Base-by-base conservation (phyloP, 2,888 invertebrate genomes). In the Macrostomum cliftonense region DNA sequence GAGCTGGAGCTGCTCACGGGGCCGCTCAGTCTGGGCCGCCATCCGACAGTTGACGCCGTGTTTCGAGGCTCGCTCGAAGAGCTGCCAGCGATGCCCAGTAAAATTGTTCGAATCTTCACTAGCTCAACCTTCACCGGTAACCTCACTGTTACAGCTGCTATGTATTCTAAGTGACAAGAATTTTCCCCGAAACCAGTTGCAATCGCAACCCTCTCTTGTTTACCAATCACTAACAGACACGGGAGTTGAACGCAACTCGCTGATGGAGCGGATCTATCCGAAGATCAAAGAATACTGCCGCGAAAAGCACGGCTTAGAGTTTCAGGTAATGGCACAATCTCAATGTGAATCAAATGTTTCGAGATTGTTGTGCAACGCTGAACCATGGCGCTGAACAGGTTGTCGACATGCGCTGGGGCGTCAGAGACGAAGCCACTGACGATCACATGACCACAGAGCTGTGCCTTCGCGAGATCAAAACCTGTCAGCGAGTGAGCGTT, bases 401-500 rank as follows among this genome's bases (percentile, higher is more conserved):
- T 2, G 93, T 93, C 28, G 93, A 93, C 71, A 93, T 93, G 93
- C 76, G 93, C 62, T 93, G 93, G 93, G 93, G 93, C 5, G 91
- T 93, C 0, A 75, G 93, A 61, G 93, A 95, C 63, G 93, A 93
- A 71, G 91, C 93, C 0, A 95, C 93, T 0, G 93, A 95, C 63
- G 95, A 95, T 78, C 95, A 95, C 74, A 91, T 91, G 91, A 95
- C 93, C 17, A 93, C 93, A 0, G 88, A 91, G 62, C 77, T 95
- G 0, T 95, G 95, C 65, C 91, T 95, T 87, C 79, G 85, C 55
- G 95, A 95, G 74, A 93, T 95, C 54, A 83, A 86, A 70, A 95
- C 93, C 70, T 95, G 93, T 64, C 93, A 95, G 68, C 76, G 93
- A 2, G 74, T 93, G 1, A 91, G 91, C 1, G 89, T 93, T 83